These are phyloP conservation scores for Orbicella faveolata DNA, from an alignment of 64 coral and sea anemone genomes.

Conservation along the genomic window DNA sequence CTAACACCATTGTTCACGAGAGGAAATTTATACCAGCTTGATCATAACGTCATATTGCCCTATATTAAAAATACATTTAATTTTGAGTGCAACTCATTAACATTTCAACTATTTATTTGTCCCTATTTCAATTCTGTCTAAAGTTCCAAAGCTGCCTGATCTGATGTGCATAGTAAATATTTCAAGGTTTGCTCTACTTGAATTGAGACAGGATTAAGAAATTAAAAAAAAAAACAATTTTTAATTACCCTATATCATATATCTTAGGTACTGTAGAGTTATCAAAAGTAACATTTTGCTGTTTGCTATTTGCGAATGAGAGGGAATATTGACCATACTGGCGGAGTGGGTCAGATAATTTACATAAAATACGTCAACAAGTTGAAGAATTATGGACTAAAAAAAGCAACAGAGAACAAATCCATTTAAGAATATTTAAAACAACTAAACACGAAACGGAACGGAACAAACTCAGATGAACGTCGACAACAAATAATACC, in stretches of 20 bases:
- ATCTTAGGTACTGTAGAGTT: neutral
- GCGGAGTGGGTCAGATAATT: neutral
- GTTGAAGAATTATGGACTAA: neutral
- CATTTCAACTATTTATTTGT: neutral
- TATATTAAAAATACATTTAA: neutral
- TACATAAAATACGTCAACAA: neutral
- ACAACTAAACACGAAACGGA: neutral
- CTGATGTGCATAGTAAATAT: too few species aligned
- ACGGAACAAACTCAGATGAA: neutral
- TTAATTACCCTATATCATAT: neutral
- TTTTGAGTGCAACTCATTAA: neutral
- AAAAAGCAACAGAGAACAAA: neutral
- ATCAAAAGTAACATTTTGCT: conserved; percentile 2
- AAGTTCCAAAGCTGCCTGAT: too few species aligned
- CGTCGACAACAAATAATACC: neutral
- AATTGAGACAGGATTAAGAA: neutral
- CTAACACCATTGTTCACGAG: too few species aligned
- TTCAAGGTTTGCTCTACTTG: too few species aligned
- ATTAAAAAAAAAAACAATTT: neutral
- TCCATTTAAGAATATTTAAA: neutral
- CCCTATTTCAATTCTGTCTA: too few species aligned
- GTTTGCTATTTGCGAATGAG: conserved; percentile 4
- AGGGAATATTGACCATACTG: neutral
- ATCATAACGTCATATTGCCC: neutral
- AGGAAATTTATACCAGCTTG: too few species aligned